Base-by-base conservation (phyloP, 2,113 vertebrate genomes). In the Pleuronectes platessa region DNA sequence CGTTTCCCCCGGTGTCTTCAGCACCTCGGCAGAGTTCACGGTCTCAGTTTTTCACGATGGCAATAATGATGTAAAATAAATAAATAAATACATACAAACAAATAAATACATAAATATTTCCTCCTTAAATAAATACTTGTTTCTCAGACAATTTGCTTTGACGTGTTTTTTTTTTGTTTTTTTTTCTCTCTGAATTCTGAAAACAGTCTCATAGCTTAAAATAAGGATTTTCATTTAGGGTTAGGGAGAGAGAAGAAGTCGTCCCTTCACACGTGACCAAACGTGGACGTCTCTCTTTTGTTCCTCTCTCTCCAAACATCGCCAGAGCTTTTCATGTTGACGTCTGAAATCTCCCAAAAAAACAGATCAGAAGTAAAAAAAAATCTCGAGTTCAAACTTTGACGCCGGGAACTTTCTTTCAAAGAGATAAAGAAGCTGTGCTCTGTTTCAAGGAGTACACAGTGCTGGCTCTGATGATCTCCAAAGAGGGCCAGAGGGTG, bases 101-200 rank as follows among this genome's bases (percentile, higher is more conserved):
- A 94, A 95, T 94, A 95, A 94, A 95, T 95, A 94, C 85, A 94
- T 94, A 93, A 92, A 93, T 93, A 94, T 78, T 64, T 78, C 80
- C 71, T 49, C 76, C 61, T 87, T 86, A 83, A 88, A 94, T 93
- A 94, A 91, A 93, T 92, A 94, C 71, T 76, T 90, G 31, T 31
- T 83, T 78, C 61, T 66, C 54, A 73, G 61, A 76, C 78, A 68
- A 42, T 76, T 87, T 83, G 79, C 76, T 88, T 76, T 90, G 89
- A 77, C 79, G 60, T 56, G 54, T 10, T 67, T 21, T 21, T 45
- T 42, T 23, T 40, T 15, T 45, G 2, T 27, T 42, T 23, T 10
- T 31, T 20, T 10, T 10, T 35, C 8, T 10, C 3, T 35, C 15
- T 35, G 31, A 45, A 54, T 49, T 78, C 15, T 75, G 18, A 26